Evolutionary conservation across 2,888 invertebrate species (phyloP), one percentile per base, ranked within the genome.

Genomic region (Ophioninae sp.): DNA sequence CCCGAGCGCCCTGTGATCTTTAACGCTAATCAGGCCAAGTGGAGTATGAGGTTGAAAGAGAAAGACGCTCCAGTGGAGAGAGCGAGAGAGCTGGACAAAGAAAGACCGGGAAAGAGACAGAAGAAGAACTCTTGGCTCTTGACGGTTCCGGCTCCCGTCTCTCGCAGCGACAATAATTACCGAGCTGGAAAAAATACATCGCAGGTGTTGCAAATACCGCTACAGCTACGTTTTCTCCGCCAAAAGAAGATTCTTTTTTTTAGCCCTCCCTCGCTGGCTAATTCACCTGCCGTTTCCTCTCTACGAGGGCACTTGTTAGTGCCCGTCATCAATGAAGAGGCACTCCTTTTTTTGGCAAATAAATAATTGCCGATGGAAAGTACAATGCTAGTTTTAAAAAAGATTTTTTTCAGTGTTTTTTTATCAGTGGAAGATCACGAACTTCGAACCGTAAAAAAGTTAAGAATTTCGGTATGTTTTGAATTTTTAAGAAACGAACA

Each of bases 1-100:
- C 85, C 77, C 68, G 61, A 86, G 87, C 87, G 88, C 88, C 87
- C 87, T 90, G 88, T 90, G 88, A 89, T 90, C 89, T 88, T 87
- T 83, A 84, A 87, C 87, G 87, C 87, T 89, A 88, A 89, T 87
- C 88, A 87, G 85, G 73, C 79, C 77, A 44, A 73, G 79, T 56
- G 10, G 71, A 87, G 86, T 77, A 82, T 58, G 71, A 77, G 67
- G 76, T 51, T 30, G 68, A 65, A 65, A 79, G 67, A 65, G 51
- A 63, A 58, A 74, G 68, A 69, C 20, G 22, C 64, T 51, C 17
- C 17, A 51, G 20, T 17, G 64, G 51, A 51, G 51, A 10, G 51
- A n/a, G 71, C 87, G 85, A 75, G 83, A 41, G 71, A 68, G 65
- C 72, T 22, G 17, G 72, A 65, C 44, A 78, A 61, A 65, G 44